phyloP scores from a whole-genome alignment of 2,113 vertebrate species.

The Syngnathus floridae region DNA sequence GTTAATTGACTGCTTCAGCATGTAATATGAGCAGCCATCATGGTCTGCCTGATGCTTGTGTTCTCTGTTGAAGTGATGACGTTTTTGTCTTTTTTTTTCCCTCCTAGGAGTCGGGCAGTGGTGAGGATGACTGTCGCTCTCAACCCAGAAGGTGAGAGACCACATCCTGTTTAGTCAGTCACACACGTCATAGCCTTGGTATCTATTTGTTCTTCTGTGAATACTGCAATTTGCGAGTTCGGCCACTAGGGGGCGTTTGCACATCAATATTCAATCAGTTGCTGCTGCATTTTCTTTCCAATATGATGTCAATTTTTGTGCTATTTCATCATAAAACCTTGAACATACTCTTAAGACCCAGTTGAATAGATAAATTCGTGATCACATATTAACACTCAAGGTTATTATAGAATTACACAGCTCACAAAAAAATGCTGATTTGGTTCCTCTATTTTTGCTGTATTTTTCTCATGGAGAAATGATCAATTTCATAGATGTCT shows the following conservation, averaged over 20 bases:
- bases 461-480: not conserved
- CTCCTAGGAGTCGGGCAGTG: constrained; percentile 86
- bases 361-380: too few relatives aligned
- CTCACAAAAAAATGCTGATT: too few relatives aligned
- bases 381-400: not conserved
- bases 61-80: constrained; percentile 1
- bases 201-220: not conserved
- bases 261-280: constrained; percentile 16
- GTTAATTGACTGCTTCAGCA: constrained; percentile 29
- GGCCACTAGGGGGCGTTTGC: constrained; percentile 54
- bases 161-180: constrained; percentile 30
- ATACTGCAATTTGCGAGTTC: not conserved
- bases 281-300: not conserved
- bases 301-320: not conserved
- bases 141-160: constrained; percentile 87
- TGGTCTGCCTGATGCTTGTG: constrained; percentile 1
- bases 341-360: not conserved
- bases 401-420: not conserved
- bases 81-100: not conserved
- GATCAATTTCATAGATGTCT: too few relatives aligned
- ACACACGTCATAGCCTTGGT: constrained; percentile 17
- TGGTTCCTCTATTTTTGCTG: too few relatives aligned
- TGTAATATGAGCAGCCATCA: constrained; percentile 7
- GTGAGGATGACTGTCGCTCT: constrained; percentile 87
- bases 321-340: too few relatives aligned